Conservation (phyloP, 37 sponge, comb jelly and placozoan genomes). For the Aplysina aerophoba region DNA sequence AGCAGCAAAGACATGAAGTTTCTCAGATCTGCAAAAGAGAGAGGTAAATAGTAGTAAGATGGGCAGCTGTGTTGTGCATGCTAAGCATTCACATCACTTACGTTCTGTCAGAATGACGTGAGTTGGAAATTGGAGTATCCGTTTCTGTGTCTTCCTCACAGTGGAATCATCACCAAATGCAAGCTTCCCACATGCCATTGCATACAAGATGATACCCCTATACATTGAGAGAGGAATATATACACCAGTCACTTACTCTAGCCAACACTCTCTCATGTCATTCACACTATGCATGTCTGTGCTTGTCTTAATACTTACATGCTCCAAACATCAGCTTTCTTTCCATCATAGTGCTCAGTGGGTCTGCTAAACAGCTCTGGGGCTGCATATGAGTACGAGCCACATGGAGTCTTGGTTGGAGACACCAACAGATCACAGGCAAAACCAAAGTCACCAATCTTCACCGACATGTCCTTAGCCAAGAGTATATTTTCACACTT, state of each 20-base stretch:
- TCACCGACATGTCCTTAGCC: constrained; percentile 69
- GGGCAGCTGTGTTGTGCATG: background rate
- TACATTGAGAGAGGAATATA: background rate
- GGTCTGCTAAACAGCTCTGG: constrained; percentile 77
- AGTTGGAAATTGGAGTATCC: constrained; percentile 51
- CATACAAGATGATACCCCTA: constrained; percentile 89
- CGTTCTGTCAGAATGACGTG: constrained; percentile 7
- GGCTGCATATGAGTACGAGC: constrained; percentile 93
- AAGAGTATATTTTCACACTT: constrained; percentile 96
- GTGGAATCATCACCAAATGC: constrained; percentile 89
- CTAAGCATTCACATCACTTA: background rate
- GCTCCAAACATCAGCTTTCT: constrained; percentile 93
- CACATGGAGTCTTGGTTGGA: constrained; percentile 79
- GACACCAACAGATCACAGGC: constrained; percentile 32
- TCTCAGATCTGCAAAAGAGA: constrained; percentile 28
- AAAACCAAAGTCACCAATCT: constrained; percentile 95
- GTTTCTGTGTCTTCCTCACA: constrained; percentile 46
- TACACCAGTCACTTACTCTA: background rate
- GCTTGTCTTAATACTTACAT: too few species aligned
- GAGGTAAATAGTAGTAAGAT: background rate
- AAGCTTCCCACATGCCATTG: constrained; percentile 90
- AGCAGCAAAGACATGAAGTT: constrained; percentile 43
- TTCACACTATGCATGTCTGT: constrained; percentile 3
- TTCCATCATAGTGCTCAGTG: constrained; percentile 79
- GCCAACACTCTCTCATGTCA: background rate